A percentile compares a stretch with the other conserved stretches of the same genome.
phyloP scores from a whole-genome alignment of 2,888 invertebrate species.

The Aelia acuminata region DNA sequence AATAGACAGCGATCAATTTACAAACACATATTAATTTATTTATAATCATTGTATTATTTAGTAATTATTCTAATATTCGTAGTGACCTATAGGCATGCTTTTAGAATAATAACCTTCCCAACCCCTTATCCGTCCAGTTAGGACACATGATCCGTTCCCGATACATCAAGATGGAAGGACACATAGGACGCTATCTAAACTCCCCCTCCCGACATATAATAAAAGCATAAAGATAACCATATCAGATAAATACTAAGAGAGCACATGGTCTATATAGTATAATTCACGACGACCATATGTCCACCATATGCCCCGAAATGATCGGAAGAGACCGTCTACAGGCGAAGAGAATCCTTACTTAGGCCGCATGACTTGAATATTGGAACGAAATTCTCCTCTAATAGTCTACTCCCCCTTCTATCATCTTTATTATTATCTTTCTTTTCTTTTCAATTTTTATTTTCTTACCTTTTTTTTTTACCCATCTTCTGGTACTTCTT shows the following conservation, averaged over 20 bases:
- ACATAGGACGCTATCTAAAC: background rate
- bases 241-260: constrained; percentile 30
- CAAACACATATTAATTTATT: background rate
- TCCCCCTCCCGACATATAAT: background rate
- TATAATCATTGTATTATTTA: background rate
- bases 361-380: constrained; percentile 42
- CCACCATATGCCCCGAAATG: constrained; percentile 46
- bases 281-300: constrained; percentile 15
- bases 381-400: constrained; percentile 46
- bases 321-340: background rate
- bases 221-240: constrained; percentile 26
- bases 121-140: background rate
- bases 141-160: background rate
- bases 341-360: constrained; percentile 34
- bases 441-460: background rate
- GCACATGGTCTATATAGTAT: constrained; percentile 43
- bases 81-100: background rate
- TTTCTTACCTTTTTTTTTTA: background rate
- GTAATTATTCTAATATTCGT: background rate
- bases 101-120: background rate
- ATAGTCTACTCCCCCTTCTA: background rate
- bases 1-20: no score
- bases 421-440: constrained; percentile 28
- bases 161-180: constrained; percentile 25
- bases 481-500: background rate